A percentile compares a stretch with the other conserved stretches of the same genome.
phyloP scores from a whole-genome alignment of 2,888 invertebrate genomes.

The Eupithecia insigniata region DNA sequence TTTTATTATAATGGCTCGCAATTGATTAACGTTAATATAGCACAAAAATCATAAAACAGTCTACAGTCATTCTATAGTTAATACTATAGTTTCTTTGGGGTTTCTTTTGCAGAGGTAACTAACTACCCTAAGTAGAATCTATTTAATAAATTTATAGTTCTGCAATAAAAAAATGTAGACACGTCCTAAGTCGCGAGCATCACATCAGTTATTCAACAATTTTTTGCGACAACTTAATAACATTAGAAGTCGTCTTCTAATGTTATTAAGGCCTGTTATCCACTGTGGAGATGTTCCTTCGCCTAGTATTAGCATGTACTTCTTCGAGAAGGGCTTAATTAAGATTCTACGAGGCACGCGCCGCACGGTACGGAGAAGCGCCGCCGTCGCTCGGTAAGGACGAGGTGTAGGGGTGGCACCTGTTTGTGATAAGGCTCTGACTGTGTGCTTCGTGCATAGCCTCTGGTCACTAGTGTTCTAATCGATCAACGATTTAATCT shows the following conservation, averaged over 20 bases:
- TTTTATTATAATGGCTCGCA: neutral
- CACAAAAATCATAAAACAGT: no score
- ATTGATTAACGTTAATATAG: no score
- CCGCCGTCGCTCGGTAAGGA: neutral
- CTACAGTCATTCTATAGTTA: no score
- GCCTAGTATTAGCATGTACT: slow-evolving; percentile 27
- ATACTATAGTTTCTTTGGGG: no score
- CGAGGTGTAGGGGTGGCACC: neutral
- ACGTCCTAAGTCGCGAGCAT: neutral
- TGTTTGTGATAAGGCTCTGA: neutral
- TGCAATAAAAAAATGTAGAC: neutral
- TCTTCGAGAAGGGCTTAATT: slow-evolving; percentile 25
- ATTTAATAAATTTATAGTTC: neutral
- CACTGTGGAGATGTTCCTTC: neutral
- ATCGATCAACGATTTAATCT: no score
- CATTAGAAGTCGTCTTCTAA: neutral
- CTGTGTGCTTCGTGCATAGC: no score
- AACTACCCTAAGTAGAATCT: no score
- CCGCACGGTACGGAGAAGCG: slow-evolving; percentile 22
- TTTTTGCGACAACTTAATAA: neutral
- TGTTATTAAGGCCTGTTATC: neutral
- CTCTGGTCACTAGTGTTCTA: no score
- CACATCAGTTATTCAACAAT: neutral
- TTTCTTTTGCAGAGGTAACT: no score
- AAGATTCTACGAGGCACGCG: slow-evolving; percentile 27